These are phyloP conservation scores for Gallinago jamesoni DNA, from an alignment of 2,113 vertebrate genomes.

Conservation along the genomic window DNA sequence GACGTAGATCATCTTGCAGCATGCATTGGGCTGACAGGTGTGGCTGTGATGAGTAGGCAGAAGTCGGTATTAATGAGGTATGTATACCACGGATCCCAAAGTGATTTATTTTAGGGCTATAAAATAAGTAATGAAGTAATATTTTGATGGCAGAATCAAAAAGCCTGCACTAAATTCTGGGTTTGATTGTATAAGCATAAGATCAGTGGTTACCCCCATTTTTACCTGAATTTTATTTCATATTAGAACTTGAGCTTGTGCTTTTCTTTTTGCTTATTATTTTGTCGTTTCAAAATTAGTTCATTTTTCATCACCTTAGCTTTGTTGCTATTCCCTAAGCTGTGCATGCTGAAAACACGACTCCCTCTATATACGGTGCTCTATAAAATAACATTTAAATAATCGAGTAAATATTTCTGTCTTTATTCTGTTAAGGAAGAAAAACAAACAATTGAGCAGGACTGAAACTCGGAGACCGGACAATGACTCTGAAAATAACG, in stretches of 20 bases:
- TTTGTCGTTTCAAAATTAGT: background rate
- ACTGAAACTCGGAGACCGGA: background rate
- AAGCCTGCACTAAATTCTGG: background rate
- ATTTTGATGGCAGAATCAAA: background rate
- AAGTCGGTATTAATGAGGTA: background rate
- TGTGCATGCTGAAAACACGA: background rate
- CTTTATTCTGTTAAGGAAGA: background rate
- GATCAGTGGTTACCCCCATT: background rate
- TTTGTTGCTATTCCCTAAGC: background rate
- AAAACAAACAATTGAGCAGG: background rate
- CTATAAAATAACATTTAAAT: background rate
- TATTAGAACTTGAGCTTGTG: background rate
- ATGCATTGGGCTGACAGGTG: background rate
- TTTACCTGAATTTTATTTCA: background rate
- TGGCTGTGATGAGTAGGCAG: background rate
- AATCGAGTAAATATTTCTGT: background rate
- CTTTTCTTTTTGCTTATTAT: background rate
- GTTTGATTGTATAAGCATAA: background rate
- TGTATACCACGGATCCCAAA: background rate
- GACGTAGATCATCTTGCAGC: background rate
- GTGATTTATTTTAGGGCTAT: background rate
- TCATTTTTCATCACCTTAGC: background rate
- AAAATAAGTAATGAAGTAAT: background rate
- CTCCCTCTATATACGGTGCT: background rate
- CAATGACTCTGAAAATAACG: background rate